These are phyloP conservation scores for Tiliacea aurago DNA, from an alignment of 2,888 invertebrate genomes.

Conservation along the genomic window DNA sequence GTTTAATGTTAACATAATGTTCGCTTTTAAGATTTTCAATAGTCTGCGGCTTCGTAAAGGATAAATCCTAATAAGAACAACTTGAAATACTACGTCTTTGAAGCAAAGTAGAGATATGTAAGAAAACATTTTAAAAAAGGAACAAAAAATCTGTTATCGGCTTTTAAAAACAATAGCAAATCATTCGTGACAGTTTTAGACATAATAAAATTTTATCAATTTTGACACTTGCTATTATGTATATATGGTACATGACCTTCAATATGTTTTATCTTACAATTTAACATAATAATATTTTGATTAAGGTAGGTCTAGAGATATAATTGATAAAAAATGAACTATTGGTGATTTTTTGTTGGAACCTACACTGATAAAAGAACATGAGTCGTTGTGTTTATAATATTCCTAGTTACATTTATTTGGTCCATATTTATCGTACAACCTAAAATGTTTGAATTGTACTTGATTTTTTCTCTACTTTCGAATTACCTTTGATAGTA, in stretches of 20 bases:
- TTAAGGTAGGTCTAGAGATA: conserved; percentile 11
- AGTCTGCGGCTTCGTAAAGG: neutral
- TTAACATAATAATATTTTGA: neutral
- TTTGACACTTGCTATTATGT: neutral
- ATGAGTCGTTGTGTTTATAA: neutral
- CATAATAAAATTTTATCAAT: conserved; percentile 1
- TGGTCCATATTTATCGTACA: neutral
- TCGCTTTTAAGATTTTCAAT: neutral
- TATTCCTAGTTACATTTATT: neutral
- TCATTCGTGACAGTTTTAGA: neutral
- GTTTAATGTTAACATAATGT: neutral
- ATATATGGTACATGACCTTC: neutral
- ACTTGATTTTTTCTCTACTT: neutral
- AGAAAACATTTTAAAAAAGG: neutral
- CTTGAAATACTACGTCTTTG: neutral
- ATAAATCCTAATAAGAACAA: neutral
- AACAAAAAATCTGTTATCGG: neutral
- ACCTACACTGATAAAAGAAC: neutral
- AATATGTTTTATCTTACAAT: neutral
- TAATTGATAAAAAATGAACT: neutral
- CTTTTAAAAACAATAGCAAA: neutral
- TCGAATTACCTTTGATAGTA: neutral
- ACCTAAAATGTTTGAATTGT: neutral
- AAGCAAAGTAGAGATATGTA: neutral
- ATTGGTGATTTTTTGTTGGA: neutral